phyloP scores from a whole-genome alignment of 2,113 vertebrate species.

The Lasiurus borealis region DNA sequence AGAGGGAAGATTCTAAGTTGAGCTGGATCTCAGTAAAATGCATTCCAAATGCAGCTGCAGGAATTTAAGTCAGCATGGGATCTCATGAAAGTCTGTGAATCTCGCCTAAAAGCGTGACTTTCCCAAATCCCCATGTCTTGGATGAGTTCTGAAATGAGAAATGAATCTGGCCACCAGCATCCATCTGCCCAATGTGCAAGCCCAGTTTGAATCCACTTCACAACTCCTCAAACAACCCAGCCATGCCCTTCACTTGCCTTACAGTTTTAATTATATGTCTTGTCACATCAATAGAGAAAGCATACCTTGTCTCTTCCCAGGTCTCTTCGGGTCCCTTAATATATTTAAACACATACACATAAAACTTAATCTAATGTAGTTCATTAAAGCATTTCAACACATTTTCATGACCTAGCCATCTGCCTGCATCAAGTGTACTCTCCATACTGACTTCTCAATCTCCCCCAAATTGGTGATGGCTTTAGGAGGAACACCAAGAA shows the following conservation, averaged over 20 bases:
- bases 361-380: background rate
- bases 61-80: background rate
- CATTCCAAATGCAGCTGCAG: background rate
- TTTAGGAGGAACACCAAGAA: background rate
- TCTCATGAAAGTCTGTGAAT: background rate
- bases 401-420: background rate
- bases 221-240: background rate
- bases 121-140: background rate
- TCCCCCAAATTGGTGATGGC: accelerated
- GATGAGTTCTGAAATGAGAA: background rate
- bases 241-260: background rate
- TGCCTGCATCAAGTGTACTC: background rate
- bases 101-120: background rate
- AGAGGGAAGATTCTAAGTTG: background rate
- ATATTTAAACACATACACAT: background rate
- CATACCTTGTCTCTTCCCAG: background rate
- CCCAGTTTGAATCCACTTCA: background rate
- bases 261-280: background rate
- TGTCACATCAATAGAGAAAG: background rate
- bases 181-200: accelerated
- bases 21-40: background rate
- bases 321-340: background rate
- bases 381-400: background rate
- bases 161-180: background rate
- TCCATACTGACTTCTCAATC: background rate